Evolutionary conservation across 2,888 invertebrate genomes (phyloP).

Genomic region (Entomobrya proxima): DNA sequence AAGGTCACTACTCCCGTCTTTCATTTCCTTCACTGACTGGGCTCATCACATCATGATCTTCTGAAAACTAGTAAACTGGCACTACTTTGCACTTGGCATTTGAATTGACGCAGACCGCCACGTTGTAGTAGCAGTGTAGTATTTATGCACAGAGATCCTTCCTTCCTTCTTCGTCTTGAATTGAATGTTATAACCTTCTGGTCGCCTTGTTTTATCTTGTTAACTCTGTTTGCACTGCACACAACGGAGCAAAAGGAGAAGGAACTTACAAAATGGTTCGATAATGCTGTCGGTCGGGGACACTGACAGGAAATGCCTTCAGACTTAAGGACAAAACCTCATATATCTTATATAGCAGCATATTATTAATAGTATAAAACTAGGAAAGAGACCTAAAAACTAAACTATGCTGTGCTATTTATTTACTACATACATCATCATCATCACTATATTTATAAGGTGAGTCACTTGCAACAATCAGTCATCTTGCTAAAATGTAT

Average conservation of each 20-base stretch:
- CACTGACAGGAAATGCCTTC: conserved; percentile 69
- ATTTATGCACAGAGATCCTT: conserved; percentile 19
- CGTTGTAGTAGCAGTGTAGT: background rate
- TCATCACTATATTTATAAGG: conserved; percentile 15
- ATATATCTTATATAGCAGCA: background rate
- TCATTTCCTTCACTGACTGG: conserved; percentile 3
- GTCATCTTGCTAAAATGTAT: conserved; percentile 33
- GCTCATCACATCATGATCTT: background rate
- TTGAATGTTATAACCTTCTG: conserved; percentile 32
- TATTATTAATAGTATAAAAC: background rate
- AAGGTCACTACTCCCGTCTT: conserved; percentile 25
- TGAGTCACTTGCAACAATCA: conserved; percentile 38
- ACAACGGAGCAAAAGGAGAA: background rate
- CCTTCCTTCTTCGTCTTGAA: background rate
- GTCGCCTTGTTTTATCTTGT: conserved; percentile 17
- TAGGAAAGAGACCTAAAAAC: conserved; percentile 11
- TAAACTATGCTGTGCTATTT: too few species aligned
- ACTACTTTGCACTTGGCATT: background rate
- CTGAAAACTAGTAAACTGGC: background rate
- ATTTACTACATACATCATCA: too few species aligned
- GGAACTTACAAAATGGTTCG: conserved; percentile 14
- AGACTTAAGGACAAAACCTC: conserved; percentile 59
- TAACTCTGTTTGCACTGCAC: background rate
- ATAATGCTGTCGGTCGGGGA: conserved; percentile 53
- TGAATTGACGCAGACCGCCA: background rate